Evolutionary conservation across 2,113 vertebrate genomes (phyloP).

Genomic region (Marmota monax): DNA sequence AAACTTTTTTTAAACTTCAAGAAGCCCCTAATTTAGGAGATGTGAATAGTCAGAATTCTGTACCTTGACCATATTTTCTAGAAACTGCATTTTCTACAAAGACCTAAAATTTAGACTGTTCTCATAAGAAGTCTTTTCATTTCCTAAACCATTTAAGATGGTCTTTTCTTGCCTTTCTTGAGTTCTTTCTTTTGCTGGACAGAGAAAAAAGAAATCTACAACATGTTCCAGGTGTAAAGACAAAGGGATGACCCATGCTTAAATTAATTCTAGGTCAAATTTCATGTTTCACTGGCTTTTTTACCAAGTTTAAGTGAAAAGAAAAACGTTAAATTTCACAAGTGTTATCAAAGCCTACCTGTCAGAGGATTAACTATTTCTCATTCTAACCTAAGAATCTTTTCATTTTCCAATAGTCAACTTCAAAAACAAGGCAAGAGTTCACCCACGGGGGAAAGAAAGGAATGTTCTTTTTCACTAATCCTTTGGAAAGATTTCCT

Average conservation of each 20-base stretch:
- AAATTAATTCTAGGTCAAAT: slow-evolving; percentile 70
- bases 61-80: background rate
- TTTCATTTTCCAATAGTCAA: slow-evolving; percentile 43
- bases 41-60: background rate
- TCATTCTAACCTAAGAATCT: slow-evolving; percentile 39
- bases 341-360: slow-evolving; percentile 59
- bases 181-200: slow-evolving; percentile 6
- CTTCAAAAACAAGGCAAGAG: slow-evolving; percentile 69
- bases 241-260: slow-evolving; percentile 50
- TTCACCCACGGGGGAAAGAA: slow-evolving; percentile 59
- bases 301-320: slow-evolving; percentile 68
- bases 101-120: slow-evolving; percentile 11
- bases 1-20: background rate
- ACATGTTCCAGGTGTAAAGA: slow-evolving; percentile 68
- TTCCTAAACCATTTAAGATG: background rate
- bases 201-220: slow-evolving; percentile 29
- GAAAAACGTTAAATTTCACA: slow-evolving; percentile 77
- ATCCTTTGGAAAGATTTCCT: slow-evolving; percentile 68
- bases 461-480: slow-evolving; percentile 52
- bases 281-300: slow-evolving; percentile 52
- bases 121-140: background rate
- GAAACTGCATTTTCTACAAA: background rate
- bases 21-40: background rate
- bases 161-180: background rate
- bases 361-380: slow-evolving; percentile 52